Conservation (phyloP, 2,797 vertebrate genomes). For the Erithacus rubecula region DNA sequence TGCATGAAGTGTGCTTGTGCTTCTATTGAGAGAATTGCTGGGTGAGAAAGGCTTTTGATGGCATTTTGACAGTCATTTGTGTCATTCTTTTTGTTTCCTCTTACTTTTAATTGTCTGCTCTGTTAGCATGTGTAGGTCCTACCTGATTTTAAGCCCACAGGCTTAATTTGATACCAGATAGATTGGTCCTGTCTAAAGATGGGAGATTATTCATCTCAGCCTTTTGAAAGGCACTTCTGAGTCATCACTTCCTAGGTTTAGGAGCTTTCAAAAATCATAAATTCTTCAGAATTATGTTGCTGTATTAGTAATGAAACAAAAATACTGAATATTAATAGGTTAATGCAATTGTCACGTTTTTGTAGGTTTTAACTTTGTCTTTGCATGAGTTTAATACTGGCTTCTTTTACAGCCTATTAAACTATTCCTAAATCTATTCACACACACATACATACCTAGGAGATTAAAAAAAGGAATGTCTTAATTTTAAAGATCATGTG, state of each 20-base stretch:
- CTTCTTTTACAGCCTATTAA: background rate
- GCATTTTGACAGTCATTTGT: background rate
- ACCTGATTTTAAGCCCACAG: background rate
- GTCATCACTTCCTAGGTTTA: background rate
- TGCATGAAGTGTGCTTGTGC: background rate
- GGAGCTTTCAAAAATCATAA: background rate
- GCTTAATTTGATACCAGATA: background rate
- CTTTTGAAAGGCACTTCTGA: background rate
- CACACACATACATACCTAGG: accelerated
- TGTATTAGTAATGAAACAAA: background rate
- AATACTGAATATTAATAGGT: background rate
- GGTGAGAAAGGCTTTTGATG: background rate
- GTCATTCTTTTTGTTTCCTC: background rate
- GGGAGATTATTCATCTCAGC: background rate
- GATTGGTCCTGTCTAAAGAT: background rate
- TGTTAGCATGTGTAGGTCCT: background rate
- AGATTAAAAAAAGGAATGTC: background rate
- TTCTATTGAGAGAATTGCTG: background rate
- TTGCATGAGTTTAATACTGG: background rate
- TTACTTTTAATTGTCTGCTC: background rate
- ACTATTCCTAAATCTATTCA: background rate
- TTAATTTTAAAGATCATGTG: background rate
- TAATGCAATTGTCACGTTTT: background rate
- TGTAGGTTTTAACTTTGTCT: background rate
- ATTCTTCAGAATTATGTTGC: background rate